Base-by-base conservation (phyloP, 2,797 vertebrate genomes). In the Toxotes lorentzi region DNA sequence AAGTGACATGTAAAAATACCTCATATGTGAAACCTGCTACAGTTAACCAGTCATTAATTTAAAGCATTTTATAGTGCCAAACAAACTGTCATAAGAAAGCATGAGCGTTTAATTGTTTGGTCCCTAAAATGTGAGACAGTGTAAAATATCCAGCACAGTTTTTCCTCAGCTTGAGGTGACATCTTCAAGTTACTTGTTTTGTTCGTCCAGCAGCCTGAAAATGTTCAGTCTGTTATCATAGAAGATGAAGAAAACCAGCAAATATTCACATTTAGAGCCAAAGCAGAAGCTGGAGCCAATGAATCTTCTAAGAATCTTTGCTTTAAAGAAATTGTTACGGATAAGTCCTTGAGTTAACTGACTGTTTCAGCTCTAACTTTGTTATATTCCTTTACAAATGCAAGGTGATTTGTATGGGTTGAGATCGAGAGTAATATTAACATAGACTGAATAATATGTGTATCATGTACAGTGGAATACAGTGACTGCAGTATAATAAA, bases 1-100 rank as follows among this genome's bases (percentile, higher is more conserved):
- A 19, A 14, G 14, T 47, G 66, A 78, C 24, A 13, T 73, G 64
- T 79, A 47, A 76, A 62, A 60, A 30, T 32, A 53, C 70, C 60
- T 82, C 61, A 43, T 61, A 17, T 63, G 48, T 34, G 16, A 69
- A 50, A 78, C 76, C 30, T 48, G 40, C 72, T 45, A 38, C 11
- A 40, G 50, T 21, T 57, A 35, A 19, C 6, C 17, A 19, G 38
- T 32, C 70, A 58, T 73, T 58, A 1, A 69, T 73, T 35, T 77
- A 40, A 69, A 30, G 35, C 5, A 6, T 51, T 66, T 50, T 5
- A 30, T 54, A 32, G 35, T 7, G 7, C 10, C 41, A 47, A 57
- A 60, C 2, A 38, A 53, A 30, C 7, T 13, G 0, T 47, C 11
- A 38, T 24, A 19, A 38, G 48, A 51, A 12, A 51, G 9, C 13